These are phyloP conservation scores for Agonum fuliginosum DNA, from an alignment of 2,888 invertebrate species.

Conservation along the genomic window DNA sequence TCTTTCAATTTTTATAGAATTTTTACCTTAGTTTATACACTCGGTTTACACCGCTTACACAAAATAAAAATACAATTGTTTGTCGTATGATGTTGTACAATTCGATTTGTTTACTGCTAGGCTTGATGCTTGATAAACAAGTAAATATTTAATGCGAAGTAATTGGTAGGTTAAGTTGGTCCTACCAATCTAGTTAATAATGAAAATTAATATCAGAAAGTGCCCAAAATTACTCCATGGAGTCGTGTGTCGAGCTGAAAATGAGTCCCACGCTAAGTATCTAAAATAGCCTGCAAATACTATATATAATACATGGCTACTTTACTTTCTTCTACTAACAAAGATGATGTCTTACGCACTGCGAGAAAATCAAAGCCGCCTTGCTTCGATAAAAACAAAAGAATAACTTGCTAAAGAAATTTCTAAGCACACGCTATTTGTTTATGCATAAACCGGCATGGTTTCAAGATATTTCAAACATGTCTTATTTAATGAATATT, in stretches of 20 bases:
- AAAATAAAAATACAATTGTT: neutral
- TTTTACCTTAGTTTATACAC: no score
- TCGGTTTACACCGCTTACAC: neutral
- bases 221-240: slow-evolving; percentile 19
- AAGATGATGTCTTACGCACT: slow-evolving; percentile 21
- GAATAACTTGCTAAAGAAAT: neutral
- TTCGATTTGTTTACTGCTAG: neutral
- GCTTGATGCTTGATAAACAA: neutral
- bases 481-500: slow-evolving; percentile 16
- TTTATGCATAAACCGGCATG: slow-evolving; percentile 17
- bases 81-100: neutral
- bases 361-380: neutral
- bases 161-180: no score
- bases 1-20: neutral
- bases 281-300: slow-evolving; percentile 59
- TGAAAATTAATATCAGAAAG: slow-evolving; percentile 9
- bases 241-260: neutral
- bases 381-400: slow-evolving; percentile 8
- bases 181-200: slow-evolving; percentile 1
- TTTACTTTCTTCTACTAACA: slow-evolving; percentile 42
- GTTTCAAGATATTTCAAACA: slow-evolving; percentile 19
- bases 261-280: slow-evolving; percentile 54
- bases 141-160: neutral
- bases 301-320: slow-evolving; percentile 48
- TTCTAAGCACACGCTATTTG: slow-evolving; percentile 11